Conservation (phyloP, 2,113 vertebrate genomes). For the Sinocyclocheilus rhinocerous region DNA sequence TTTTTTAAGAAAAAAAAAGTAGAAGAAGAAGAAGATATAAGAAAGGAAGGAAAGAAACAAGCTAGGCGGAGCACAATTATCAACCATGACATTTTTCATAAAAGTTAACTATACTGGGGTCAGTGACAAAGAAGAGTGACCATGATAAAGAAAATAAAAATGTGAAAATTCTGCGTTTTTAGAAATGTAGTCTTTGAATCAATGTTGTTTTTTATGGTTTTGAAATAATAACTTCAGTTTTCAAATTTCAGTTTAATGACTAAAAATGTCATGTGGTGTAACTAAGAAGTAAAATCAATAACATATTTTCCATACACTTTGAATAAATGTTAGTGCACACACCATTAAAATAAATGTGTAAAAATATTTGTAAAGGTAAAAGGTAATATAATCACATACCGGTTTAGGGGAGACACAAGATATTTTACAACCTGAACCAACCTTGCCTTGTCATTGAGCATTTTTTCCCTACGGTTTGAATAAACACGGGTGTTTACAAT, state of each 20-base stretch:
- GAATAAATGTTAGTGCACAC: not conserved
- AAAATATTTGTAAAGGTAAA: too few species aligned
- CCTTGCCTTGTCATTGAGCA: too few species aligned
- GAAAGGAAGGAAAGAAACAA: not conserved
- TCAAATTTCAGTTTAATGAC: not conserved
- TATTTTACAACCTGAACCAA: too few species aligned
- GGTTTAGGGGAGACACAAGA: too few species aligned
- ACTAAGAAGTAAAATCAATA: not conserved
- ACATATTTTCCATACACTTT: not conserved
- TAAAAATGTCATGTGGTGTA: not conserved
- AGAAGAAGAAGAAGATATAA: not conserved
- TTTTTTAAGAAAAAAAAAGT: slow-evolving; percentile 12
- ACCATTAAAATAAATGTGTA: too few species aligned
- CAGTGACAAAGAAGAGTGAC: not conserved
- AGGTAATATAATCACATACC: too few species aligned
- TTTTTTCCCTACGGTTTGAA: too few species aligned
- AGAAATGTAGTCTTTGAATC: not conserved
- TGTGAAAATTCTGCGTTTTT: not conserved
- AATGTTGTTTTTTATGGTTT: not conserved
- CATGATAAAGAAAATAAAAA: not conserved
- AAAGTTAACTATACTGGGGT: not conserved
- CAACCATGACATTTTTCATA: not conserved
- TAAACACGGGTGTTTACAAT: too few species aligned
- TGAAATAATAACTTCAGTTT: not conserved
- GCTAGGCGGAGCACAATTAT: not conserved